Evolutionary conservation across 1,140 invertebrate species (phyloP).

Genomic region (Chrysomallon squamiferum): DNA sequence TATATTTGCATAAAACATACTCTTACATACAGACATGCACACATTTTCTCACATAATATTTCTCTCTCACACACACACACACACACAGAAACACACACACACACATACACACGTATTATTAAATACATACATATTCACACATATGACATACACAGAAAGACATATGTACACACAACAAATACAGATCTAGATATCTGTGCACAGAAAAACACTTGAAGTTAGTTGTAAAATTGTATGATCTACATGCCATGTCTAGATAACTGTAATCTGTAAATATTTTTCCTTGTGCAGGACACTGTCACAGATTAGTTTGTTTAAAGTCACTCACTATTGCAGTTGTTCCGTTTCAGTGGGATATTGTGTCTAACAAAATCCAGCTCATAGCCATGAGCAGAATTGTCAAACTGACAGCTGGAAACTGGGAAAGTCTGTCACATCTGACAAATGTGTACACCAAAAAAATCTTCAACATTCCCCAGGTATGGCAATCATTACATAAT

Average conservation of each 20-base stretch:
- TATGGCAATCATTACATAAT: too few species aligned
- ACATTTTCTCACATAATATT: background rate
- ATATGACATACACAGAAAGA: background rate
- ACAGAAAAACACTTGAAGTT: background rate
- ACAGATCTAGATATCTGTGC: background rate
- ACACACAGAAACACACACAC: background rate
- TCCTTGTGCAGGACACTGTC: background rate
- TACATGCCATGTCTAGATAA: background rate
- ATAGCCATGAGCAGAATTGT: slow-evolving; percentile 60
- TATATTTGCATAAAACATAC: background rate
- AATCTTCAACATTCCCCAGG: slow-evolving; percentile 53
- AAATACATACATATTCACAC: background rate
- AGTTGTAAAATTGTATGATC: background rate
- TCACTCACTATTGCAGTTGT: too few species aligned
- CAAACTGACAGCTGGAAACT: slow-evolving; percentile 55
- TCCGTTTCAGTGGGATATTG: slow-evolving; percentile 65
- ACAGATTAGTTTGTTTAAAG: background rate
- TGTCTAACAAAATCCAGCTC: slow-evolving; percentile 58
- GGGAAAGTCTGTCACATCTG: slow-evolving; percentile 62
- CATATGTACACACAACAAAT: background rate
- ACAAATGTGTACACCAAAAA: slow-evolving; percentile 61
- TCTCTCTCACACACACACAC: background rate
- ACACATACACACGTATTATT: background rate
- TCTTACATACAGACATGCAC: background rate
- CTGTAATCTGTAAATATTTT: background rate